Percentiles rank a stretch among this genome's conserved stretches.
Conservation (phyloP, 2,888 invertebrate genomes). For the Theretra japonica region DNA sequence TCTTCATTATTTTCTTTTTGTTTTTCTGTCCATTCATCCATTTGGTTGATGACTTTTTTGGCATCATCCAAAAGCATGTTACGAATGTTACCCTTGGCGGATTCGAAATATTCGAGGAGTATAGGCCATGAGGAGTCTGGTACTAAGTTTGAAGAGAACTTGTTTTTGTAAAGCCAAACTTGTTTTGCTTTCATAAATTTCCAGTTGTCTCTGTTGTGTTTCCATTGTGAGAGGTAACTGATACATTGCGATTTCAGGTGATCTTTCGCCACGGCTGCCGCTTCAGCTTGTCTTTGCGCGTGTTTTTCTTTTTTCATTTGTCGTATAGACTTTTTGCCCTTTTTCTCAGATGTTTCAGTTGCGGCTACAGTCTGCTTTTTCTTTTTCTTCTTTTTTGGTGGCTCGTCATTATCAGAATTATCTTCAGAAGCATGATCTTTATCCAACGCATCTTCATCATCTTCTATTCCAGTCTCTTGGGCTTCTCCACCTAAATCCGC, state of each 20-base stretch:
- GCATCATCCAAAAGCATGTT: conserved; percentile 86
- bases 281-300: conserved; percentile 82
- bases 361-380: conserved; percentile 55
- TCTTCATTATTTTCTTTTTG: conserved; percentile 51
- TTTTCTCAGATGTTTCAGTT: conserved; percentile 64
- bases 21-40: conserved; percentile 82
- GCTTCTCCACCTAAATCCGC: conserved; percentile 26
- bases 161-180: conserved; percentile 89
- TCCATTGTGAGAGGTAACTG: conserved; percentile 90
- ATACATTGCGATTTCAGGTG: conserved; percentile 86
- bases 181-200: conserved; percentile 92
- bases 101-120: conserved; percentile 89
- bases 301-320: conserved; percentile 87
- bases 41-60: conserved; percentile 86
- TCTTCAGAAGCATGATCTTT: conserved; percentile 53
- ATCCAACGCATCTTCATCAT: conserved; percentile 40
- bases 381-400: conserved; percentile 67
- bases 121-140: conserved; percentile 87
- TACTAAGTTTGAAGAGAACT: conserved; percentile 86
- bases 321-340: conserved; percentile 85
- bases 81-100: conserved; percentile 87
- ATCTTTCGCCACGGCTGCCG: conserved; percentile 79
- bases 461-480: conserved; percentile 40
- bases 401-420: conserved; percentile 61
- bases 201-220: conserved; percentile 88